Base-by-base conservation (phyloP, 1,140 invertebrate genomes). In the Eriocheir sinensis region DNA sequence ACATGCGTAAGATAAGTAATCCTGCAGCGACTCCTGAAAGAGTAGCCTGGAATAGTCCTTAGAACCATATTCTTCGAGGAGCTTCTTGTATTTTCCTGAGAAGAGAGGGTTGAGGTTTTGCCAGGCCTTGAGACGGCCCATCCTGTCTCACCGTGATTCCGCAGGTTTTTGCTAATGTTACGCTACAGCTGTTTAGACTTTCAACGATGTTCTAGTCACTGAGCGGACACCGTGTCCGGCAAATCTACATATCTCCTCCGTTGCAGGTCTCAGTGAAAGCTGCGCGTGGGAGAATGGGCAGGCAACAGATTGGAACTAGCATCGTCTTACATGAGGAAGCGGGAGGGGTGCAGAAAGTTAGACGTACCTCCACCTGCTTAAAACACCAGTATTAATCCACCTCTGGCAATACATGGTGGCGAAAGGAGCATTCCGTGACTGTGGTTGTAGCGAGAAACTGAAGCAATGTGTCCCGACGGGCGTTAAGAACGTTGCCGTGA, bases 1-100 rank as follows among this genome's bases (percentile, higher is more conserved):
- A 96, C 97, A 98, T 95, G 97, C 97, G 96, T 98, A 98, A 72
- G 97, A 97, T 96, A 97, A 97, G 96, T 97, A 97, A 95, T 97
- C 97, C 91, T 97, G 97, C 44, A 97, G 96, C 9, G 97, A 96
- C 81, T 96, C 95, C 93, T 96, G 94, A 96, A 89, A 97, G 96
- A 97, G 97, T 90, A 96, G 96, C 96, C 96, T 96, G 96, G 86
- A 96, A 95, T 95, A 97, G 96, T 95, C 97, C 96, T 96, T 97
- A 96, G 94, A 96, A 96, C 94, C 90, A 81, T 96, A 96, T 53
- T 94, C 95, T 72, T 96, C 95, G 4, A 96, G 91, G 15, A 96
- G 93, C 60, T 95, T 95, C 44, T 95, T 95, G 92, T 96, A 96
- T 27, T 94, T 96, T 32, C 94, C 94, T 8, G 94, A 95, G 53